A percentile compares a stretch with the other conserved stretches of the same genome.
phyloP scores from a whole-genome alignment of 2,888 invertebrate genomes.

The Rhamnusium bicolor region DNA sequence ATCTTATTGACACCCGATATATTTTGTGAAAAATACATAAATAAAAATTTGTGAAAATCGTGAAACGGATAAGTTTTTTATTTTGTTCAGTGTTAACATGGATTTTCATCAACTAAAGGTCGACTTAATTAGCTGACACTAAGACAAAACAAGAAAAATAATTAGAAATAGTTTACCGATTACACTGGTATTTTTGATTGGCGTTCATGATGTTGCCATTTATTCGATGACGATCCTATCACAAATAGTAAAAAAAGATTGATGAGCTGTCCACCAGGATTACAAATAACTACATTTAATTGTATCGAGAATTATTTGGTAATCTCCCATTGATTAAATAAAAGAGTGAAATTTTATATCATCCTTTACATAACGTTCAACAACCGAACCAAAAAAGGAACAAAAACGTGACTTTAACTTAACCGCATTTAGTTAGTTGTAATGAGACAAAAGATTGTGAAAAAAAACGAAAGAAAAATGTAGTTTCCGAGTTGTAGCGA shows the following conservation, averaged over 20 bases:
- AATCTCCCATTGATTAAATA: neutral
- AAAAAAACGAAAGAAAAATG: neutral
- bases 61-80: no score
- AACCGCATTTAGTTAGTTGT: constrained; percentile 10
- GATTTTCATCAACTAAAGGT: no score
- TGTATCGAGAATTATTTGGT: neutral
- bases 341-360: constrained; percentile 7
- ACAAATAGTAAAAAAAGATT: neutral
- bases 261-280: neutral
- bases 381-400: neutral
- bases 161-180: no score
- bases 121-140: no score
- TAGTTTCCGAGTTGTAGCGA: neutral
- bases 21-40: no score
- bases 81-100: no score
- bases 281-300: neutral
- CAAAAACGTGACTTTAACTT: constrained; percentile 6
- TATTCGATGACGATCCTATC: neutral
- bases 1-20: no score
- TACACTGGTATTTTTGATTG: no score
- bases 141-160: no score
- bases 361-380: constrained; percentile 5
- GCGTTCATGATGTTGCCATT: neutral
- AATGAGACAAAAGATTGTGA: neutral
- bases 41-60: no score